Base-by-base conservation (phyloP, 2,888 invertebrate species). In the Plebejus argus region DNA sequence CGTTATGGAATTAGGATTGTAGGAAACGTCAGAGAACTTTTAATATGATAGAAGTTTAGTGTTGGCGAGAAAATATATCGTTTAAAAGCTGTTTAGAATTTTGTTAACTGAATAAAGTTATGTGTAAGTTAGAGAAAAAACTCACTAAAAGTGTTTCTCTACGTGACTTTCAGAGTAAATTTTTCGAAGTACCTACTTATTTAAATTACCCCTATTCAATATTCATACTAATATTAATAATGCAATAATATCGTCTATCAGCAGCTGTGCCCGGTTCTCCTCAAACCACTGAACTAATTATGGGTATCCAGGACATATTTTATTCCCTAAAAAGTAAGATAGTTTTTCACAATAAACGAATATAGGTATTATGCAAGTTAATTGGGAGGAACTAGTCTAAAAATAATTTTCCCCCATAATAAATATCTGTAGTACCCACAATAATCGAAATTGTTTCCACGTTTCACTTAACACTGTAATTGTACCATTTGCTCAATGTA, bases 401-500 rank as follows among this genome's bases (percentile, higher is more conserved):
- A 58, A 61, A 23, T 18, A 33, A 66, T 66, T 15, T 61, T 28
- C 23, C 23, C 66, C 66, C 18, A 15, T 66, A 66, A 66, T 18
- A 28, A 33, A 28, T 1, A 15, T 66, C 15, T 66, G 66, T 66
- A 15, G 66, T 66, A 66, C 28, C 28, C 28, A 6, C 66, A 66
- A 28, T 66, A 66, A 66, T 66, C 18, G 66, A 66, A 66, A 66
- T 33, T 15, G 28, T 66, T 66, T 28, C 28, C 28, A 66, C 66
- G 66, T 66, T 15, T 66, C 66, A 66, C 66, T 66, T 33, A 66
- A 66, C 66, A 66, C 33, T 28, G 66, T 66, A 66, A 66, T 66
- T 66, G 66, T 33, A 28, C 66, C 66, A 66, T 66, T 66, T 66
- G 66, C 18, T 28, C 28, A 28, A 66, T 66, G 66, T 66, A 33